Evolutionary conservation across 2,888 invertebrate species (phyloP).

Genomic region (Drosophila picticornis): DNA sequence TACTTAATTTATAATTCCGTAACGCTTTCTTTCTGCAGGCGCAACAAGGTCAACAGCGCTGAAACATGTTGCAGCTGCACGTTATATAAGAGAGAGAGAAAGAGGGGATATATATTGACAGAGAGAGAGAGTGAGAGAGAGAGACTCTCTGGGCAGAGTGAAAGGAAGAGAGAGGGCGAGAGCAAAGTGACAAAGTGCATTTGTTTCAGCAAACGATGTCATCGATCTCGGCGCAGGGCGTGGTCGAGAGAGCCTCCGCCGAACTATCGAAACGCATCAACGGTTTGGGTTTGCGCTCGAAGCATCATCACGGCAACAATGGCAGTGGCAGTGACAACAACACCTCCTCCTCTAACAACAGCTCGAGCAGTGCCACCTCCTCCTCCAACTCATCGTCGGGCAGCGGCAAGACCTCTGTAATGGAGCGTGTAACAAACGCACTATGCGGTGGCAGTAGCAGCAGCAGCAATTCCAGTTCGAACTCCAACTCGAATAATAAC

Average conservation of each 20-base stretch:
- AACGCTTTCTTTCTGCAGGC: constrained; percentile 27
- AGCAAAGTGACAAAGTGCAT: constrained; percentile 77
- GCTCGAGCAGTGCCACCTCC: constrained; percentile 52
- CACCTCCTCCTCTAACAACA: constrained; percentile 53
- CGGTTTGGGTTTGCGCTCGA: constrained; percentile 90
- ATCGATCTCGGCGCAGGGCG: constrained; percentile 94
- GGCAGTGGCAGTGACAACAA: constrained; percentile 43
- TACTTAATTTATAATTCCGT: constrained; percentile 32
- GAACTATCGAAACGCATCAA: constrained; percentile 95
- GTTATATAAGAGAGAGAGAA: constrained; percentile 30
- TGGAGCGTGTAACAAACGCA: constrained; percentile 95
- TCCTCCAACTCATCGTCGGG: constrained; percentile 72
- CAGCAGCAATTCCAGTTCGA: constrained; percentile 81
- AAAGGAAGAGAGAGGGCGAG: constrained; percentile 21
- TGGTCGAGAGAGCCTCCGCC: constrained; percentile 96
- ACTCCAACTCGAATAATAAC: constrained; percentile 76
- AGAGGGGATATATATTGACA: constrained; percentile 2
- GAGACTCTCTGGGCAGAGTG: background rate
- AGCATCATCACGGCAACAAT: constrained; percentile 86
- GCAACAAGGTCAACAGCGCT: constrained; percentile 55
- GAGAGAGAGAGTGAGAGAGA: constrained; percentile 2
- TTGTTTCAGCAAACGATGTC: constrained; percentile 87
- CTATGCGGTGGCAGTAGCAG: constrained; percentile 90
- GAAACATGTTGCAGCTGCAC: constrained; percentile 36
- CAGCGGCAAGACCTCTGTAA: constrained; percentile 89